These are phyloP conservation scores for Zalophus californianus DNA, from an alignment of 2,797 vertebrate genomes.

Conservation along the genomic window DNA sequence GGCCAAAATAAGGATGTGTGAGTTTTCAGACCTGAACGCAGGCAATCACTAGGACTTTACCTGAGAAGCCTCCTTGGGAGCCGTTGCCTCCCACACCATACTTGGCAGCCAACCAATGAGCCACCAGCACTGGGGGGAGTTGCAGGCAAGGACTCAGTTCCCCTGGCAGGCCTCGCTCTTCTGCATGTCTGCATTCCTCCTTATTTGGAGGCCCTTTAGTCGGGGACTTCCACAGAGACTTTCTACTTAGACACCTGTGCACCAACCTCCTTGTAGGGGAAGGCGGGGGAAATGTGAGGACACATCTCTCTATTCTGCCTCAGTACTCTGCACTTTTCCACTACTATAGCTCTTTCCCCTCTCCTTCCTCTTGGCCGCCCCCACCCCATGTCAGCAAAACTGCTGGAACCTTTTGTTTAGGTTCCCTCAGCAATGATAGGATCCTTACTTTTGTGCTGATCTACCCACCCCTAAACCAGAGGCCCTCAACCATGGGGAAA, in stretches of 20 bases:
- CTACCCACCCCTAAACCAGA: background rate
- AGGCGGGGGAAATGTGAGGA: background rate
- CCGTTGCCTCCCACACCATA: no score
- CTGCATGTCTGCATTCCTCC: background rate
- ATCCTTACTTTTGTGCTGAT: background rate
- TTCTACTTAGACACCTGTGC: background rate
- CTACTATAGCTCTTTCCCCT: background rate
- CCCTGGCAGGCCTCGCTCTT: background rate
- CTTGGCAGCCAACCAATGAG: accelerated
- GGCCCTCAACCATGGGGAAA: background rate
- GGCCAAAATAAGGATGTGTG: background rate
- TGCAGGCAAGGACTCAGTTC: background rate
- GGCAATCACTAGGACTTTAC: background rate
- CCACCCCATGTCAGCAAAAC: background rate
- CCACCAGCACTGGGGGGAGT: accelerated
- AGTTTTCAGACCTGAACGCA: background rate
- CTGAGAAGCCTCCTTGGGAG: no score
- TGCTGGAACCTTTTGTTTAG: background rate
- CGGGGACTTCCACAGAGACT: background rate
- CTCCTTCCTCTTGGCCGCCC: background rate
- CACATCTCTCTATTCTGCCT: background rate
- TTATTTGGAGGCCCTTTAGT: background rate
- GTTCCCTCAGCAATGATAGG: background rate
- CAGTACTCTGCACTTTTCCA: background rate
- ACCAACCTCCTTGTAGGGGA: background rate